phyloP scores from a whole-genome alignment of 2,888 invertebrate species.

The Lycaena phlaeas region DNA sequence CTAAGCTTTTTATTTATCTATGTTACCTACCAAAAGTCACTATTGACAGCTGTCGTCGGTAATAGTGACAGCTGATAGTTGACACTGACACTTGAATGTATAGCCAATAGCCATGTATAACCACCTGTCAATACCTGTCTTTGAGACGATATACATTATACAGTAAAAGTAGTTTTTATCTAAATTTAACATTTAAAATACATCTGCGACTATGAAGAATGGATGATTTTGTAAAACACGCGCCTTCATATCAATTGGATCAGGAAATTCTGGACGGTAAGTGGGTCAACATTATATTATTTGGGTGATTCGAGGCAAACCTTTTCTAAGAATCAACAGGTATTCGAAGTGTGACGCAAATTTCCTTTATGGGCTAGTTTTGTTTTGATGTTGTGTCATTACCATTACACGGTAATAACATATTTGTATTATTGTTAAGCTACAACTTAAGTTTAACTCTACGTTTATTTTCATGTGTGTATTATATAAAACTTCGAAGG shows the following conservation, averaged over 20 bases:
- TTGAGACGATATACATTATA: neutral
- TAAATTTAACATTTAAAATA: conserved; percentile 22
- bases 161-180: conserved; percentile 9
- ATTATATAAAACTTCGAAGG: conserved; percentile 2
- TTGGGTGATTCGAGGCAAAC: conserved; percentile 24
- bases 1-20: too few relatives aligned
- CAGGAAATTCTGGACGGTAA: conserved; percentile 65
- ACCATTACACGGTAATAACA: neutral
- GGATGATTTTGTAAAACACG: conserved; percentile 64
- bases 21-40: too few relatives aligned
- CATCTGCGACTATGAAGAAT: conserved; percentile 66
- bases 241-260: conserved; percentile 59
- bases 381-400: conserved; percentile 14
- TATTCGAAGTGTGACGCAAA: conserved; percentile 34
- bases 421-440: too few relatives aligned
- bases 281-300: conserved; percentile 26
- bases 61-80: conserved; percentile 14
- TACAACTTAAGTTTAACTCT: too few relatives aligned
- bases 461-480: neutral
- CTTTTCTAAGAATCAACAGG: conserved; percentile 34
- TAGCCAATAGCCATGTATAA: too few relatives aligned
- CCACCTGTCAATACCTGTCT: conserved; percentile 4
- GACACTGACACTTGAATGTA: conserved; percentile 11
- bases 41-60: too few relatives aligned
- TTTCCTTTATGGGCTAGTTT: conserved; percentile 24